A percentile compares a stretch with the other conserved stretches of the same genome.
These are phyloP conservation scores for Stichopus chloronotus DNA, from an alignment of 35 echinoderm and acorn worm genomes.

Conservation along the genomic window DNA sequence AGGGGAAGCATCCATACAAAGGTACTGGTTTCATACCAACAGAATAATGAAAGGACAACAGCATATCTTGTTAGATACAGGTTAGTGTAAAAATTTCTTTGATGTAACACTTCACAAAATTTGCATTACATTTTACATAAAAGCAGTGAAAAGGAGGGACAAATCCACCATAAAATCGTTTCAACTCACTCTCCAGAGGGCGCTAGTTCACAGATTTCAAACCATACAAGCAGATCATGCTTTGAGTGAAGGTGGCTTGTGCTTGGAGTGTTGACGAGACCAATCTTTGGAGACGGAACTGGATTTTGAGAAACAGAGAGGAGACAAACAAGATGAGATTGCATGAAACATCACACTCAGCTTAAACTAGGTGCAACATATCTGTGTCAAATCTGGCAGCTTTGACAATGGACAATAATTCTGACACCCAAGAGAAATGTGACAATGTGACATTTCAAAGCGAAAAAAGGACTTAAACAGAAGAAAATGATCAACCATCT, in stretches of 20 bases:
- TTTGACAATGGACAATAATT: background rate
- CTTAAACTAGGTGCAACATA: background rate
- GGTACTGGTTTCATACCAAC: no score
- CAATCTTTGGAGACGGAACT: constrained; percentile 95
- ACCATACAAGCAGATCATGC: constrained; percentile 87
- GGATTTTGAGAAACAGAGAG: constrained; percentile 1
- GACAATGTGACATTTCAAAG: no score
- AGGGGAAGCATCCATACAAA: no score
- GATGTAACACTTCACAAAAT: no score
- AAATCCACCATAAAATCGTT: background rate
- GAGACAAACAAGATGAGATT: background rate
- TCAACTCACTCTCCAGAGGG: constrained; percentile 96
- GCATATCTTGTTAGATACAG: no score
- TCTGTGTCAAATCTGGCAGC: background rate
- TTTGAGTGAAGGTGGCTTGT: constrained; percentile 96
- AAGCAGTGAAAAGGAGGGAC: background rate
- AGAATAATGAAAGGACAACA: no score
- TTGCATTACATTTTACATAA: no score
- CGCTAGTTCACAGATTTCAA: constrained; percentile 95
- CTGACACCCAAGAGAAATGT: no score
- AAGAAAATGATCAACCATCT: no score
- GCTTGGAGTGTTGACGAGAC: constrained; percentile 78
- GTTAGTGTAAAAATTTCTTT: no score
- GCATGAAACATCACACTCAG: no score
- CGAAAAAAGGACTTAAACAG: no score